phyloP scores from a whole-genome alignment of 2,888 invertebrate species.

The Stenurella melanura region DNA sequence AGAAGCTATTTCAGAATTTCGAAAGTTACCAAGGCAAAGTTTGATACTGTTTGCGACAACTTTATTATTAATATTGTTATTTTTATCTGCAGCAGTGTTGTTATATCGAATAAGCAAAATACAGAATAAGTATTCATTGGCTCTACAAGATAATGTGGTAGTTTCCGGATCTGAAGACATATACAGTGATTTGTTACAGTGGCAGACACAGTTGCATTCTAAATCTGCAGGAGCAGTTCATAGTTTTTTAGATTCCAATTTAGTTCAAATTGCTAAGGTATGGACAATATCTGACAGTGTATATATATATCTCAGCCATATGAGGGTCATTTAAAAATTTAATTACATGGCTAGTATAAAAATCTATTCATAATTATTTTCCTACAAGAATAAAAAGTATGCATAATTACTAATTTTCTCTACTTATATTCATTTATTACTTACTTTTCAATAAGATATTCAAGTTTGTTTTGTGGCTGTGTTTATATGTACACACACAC shows the following conservation, averaged over 20 bases:
- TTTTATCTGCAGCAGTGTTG: constrained; percentile 77
- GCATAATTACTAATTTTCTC: too few species aligned
- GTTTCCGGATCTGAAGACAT: constrained; percentile 73
- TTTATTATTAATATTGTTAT: constrained; percentile 75
- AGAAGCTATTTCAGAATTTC: constrained; percentile 62
- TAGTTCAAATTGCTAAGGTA: constrained; percentile 88
- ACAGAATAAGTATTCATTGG: constrained; percentile 65
- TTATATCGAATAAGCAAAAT: constrained; percentile 77
- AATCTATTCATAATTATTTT: too few species aligned
- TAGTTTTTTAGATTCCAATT: constrained; percentile 84
- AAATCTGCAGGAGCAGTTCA: constrained; percentile 84
- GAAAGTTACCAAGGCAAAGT: constrained; percentile 73
- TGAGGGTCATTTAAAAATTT: too few species aligned
- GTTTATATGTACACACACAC: too few species aligned
- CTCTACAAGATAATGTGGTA: constrained; percentile 49
- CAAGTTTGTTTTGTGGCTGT: too few species aligned
- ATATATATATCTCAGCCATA: background rate
- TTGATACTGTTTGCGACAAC: constrained; percentile 76
- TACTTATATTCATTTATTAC: too few species aligned
- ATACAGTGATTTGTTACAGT: constrained; percentile 81
- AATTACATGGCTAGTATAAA: too few species aligned
- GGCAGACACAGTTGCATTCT: constrained; percentile 82
- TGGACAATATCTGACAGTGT: background rate
- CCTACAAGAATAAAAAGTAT: too few species aligned
- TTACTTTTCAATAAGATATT: too few species aligned